Evolutionary conservation across 2,113 vertebrate genomes (phyloP).

Genomic region (Malaclemys terrapin): DNA sequence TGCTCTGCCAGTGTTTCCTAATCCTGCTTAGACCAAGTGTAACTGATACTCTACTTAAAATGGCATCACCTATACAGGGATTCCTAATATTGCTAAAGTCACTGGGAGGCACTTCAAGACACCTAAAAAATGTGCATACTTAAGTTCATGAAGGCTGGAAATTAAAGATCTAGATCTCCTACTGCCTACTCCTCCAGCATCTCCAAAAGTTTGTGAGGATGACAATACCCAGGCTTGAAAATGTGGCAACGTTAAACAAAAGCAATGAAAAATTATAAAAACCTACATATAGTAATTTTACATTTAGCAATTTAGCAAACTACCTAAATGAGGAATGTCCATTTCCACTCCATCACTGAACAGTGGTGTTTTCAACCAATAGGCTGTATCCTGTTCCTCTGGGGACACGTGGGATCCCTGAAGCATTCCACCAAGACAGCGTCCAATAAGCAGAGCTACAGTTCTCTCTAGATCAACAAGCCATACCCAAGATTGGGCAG

Average conservation of each 20-base stretch:
- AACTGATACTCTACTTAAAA: neutral
- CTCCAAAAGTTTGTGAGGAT: neutral
- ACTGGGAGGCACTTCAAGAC: neutral
- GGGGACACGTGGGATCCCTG: conserved; percentile 90
- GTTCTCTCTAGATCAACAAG: conserved; percentile 97
- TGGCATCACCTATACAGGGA: neutral
- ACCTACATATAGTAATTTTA: neutral
- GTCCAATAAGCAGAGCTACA: conserved; percentile 91
- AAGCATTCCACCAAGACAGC: conserved; percentile 97
- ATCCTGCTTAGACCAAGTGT: neutral
- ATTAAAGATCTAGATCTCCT: neutral
- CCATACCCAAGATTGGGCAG: conserved; percentile 95
- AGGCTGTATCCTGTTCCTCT: conserved; percentile 93
- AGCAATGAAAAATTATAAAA: neutral
- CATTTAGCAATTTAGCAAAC: neutral
- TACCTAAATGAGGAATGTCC: conserved; percentile 93
- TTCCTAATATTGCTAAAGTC: neutral
- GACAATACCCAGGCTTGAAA: neutral
- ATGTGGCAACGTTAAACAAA: neutral
- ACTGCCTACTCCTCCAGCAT: neutral
- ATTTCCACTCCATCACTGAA: conserved; percentile 96
- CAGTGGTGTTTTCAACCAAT: conserved; percentile 95
- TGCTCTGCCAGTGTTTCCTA: neutral
- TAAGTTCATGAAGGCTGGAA: neutral
- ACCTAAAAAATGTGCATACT: neutral